These are phyloP conservation scores for Autographa pulchrina DNA, from an alignment of 2,888 invertebrate genomes.

Conservation along the genomic window DNA sequence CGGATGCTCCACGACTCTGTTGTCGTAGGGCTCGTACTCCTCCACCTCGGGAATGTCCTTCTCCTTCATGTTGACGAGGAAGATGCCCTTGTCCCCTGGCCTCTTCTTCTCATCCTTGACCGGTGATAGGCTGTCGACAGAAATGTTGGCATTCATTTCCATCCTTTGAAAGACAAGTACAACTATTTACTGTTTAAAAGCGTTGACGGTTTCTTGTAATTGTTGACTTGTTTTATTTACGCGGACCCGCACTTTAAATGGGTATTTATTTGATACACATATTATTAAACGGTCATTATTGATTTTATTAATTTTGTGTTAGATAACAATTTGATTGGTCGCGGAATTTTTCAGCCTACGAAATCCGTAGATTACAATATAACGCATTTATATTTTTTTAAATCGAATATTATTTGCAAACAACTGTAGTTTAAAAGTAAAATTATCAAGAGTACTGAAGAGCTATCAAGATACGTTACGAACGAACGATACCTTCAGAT, in stretches of 20 bases:
- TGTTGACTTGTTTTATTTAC: too few species aligned
- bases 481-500: background rate
- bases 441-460: too few species aligned
- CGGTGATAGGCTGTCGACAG: slow-evolving; percentile 77
- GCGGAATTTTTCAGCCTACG: background rate
- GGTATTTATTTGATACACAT: too few species aligned
- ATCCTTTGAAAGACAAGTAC: background rate
- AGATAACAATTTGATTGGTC: background rate
- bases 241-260: too few species aligned
- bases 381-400: too few species aligned
- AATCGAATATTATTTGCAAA: background rate
- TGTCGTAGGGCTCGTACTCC: slow-evolving; percentile 92
- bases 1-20: slow-evolving; percentile 92
- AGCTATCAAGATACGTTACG: background rate
- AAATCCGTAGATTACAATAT: background rate
- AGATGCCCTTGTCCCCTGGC: slow-evolving; percentile 80
- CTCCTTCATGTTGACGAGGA: slow-evolving; percentile 85
- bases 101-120: slow-evolving; percentile 81
- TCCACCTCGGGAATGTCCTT: slow-evolving; percentile 86
- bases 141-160: background rate
- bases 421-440: too few species aligned
- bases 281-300: too few species aligned
- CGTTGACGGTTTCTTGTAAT: too few species aligned
- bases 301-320: background rate
- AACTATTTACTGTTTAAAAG: too few species aligned